Evolutionary conservation across 2,113 vertebrate species (phyloP).

Genomic region (Thymallus thymallus): DNA sequence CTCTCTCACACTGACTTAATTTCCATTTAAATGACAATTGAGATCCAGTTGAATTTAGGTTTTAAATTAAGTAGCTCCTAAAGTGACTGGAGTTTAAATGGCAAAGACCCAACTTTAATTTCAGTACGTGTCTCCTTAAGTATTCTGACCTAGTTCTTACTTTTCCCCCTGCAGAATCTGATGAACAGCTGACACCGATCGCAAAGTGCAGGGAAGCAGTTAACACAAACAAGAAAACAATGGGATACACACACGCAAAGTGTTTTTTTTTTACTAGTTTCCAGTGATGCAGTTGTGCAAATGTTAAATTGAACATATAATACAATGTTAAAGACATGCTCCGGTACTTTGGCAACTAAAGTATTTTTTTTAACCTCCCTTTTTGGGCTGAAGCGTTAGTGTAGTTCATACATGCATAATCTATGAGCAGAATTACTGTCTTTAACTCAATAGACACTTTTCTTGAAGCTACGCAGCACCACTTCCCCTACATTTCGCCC

Average conservation of each 20-base stretch:
- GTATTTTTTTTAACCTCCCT: too few species aligned
- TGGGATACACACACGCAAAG: slow-evolving; percentile 9
- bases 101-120: background rate
- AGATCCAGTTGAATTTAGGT: background rate
- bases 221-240: background rate
- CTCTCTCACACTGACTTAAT: background rate
- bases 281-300: slow-evolving; percentile 61
- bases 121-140: too few species aligned
- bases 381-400: too few species aligned
- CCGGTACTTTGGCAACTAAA: too few species aligned
- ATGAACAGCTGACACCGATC: slow-evolving; percentile 3
- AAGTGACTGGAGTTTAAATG: background rate
- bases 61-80: background rate
- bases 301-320: slow-evolving; percentile 16
- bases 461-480: too few species aligned
- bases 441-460: too few species aligned
- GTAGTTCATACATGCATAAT: too few species aligned
- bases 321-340: too few species aligned
- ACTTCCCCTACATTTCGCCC: too few species aligned
- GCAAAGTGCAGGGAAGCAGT: background rate
- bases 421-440: too few species aligned
- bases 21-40: slow-evolving; percentile 4
- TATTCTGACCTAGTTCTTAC: background rate
- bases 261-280: slow-evolving; percentile 60
- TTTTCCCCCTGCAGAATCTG: background rate